Evolutionary conservation across 2,113 vertebrate species (phyloP).

Genomic region (Cyprinus carpio): DNA sequence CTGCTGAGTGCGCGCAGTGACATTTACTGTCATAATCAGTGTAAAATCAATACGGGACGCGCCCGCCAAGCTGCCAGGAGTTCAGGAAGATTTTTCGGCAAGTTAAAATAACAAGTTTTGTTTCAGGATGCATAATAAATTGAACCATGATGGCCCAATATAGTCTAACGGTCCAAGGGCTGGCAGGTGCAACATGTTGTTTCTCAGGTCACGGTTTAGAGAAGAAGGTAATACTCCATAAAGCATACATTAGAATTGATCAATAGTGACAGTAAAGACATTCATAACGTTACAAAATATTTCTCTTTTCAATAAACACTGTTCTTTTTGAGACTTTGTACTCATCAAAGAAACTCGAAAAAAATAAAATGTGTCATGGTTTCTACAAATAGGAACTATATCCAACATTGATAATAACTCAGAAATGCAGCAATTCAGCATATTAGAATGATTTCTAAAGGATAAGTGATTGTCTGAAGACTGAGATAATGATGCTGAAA

Average conservation of each 20-base stretch:
- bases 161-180: not conserved
- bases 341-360: not conserved
- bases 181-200: not conserved
- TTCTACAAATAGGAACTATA: not conserved
- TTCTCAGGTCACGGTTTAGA: not conserved
- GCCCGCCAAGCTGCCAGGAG: not conserved
- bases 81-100: not conserved
- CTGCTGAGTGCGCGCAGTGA: constrained; percentile 10
- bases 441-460: not conserved
- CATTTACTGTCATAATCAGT: constrained; percentile 39
- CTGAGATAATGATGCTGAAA: not conserved
- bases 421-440: not conserved
- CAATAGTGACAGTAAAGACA: not conserved
- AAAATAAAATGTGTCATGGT: not conserved
- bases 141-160: not conserved
- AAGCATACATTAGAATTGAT: not conserved
- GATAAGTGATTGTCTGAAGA: not conserved
- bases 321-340: not conserved
- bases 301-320: not conserved
- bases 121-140: not conserved
- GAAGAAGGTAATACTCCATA: not conserved
- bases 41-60: constrained; percentile 44
- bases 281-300: not conserved
- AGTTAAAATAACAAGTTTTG: not conserved
- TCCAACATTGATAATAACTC: not conserved